Percentiles rank a stretch among this genome's conserved stretches.
Evolutionary conservation across 2,797 vertebrate species (phyloP).

Genomic region (Sebastes vulpes): DNA sequence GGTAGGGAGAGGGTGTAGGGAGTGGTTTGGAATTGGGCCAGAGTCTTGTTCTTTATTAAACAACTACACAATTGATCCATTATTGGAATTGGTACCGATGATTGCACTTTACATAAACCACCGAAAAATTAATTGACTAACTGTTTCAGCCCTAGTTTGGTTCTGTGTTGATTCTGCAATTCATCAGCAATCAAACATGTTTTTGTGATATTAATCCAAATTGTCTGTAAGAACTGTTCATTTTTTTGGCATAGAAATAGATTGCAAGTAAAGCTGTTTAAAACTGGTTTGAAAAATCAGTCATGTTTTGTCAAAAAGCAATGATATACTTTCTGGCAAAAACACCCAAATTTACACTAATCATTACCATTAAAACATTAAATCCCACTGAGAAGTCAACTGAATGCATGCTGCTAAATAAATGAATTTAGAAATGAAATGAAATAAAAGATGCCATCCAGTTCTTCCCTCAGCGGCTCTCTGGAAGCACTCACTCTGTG

Average conservation of each 20-base stretch:
- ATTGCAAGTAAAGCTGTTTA: not conserved
- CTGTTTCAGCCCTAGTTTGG: not conserved
- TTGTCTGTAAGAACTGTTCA: not conserved
- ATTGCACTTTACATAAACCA: not conserved
- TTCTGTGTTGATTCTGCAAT: not conserved
- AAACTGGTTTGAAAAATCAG: not conserved
- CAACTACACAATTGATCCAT: not conserved
- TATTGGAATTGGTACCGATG: not conserved
- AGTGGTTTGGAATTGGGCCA: too few relatives aligned
- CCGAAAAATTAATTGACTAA: not conserved
- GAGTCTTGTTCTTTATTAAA: not conserved
- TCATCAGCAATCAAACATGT: not conserved
- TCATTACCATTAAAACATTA: not conserved
- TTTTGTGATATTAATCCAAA: not conserved
- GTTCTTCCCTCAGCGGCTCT: not conserved
- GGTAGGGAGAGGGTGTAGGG: too few relatives aligned
- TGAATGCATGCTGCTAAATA: not conserved
- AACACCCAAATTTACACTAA: not conserved
- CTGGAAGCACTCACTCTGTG: conserved; percentile 18
- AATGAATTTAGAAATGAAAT: not conserved
- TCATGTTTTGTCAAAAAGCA: not conserved
- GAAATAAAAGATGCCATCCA: not conserved
- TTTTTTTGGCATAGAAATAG: not conserved
- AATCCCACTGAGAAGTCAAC: not conserved
- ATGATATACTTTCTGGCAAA: not conserved